Evolutionary conservation across 2,797 vertebrate species (phyloP).

Genomic region (Delichon dasypus): DNA sequence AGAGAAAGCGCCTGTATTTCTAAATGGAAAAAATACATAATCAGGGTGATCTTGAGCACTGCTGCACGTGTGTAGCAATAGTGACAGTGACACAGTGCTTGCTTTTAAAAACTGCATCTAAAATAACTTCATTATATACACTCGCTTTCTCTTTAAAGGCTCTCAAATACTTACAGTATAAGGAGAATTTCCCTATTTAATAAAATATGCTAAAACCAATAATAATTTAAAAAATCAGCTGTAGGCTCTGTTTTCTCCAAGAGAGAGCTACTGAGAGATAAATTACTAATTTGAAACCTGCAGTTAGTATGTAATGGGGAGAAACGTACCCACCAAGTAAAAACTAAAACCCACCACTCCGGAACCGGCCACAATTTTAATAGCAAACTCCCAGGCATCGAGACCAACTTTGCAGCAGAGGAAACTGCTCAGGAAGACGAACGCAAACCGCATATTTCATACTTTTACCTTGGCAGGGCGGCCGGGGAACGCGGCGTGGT

Average conservation of each 20-base stretch:
- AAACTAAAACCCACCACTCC: background rate
- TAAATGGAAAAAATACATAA: accelerated
- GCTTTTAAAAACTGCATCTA: accelerated
- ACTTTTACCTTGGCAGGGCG: conserved; percentile 5
- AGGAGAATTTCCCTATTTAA: accelerated
- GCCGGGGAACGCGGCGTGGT: background rate
- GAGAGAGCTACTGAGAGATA: background rate
- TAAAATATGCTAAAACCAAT: accelerated
- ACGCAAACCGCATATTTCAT: accelerated
- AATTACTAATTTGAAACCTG: accelerated
- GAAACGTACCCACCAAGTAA: accelerated
- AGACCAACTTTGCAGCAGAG: accelerated
- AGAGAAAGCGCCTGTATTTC: accelerated
- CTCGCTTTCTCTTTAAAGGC: background rate
- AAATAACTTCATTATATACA: accelerated
- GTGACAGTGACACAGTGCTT: accelerated
- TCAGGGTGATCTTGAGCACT: background rate
- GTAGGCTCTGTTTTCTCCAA: accelerated
- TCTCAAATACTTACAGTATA: background rate
- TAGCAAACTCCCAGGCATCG: accelerated
- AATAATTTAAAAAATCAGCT: accelerated
- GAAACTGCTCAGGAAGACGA: accelerated
- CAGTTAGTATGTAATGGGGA: accelerated
- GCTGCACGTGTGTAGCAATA: accelerated
- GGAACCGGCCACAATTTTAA: background rate